These are phyloP conservation scores for Hyperoplus immaculatus DNA, from an alignment of 2,797 vertebrate species.

Conservation along the genomic window DNA sequence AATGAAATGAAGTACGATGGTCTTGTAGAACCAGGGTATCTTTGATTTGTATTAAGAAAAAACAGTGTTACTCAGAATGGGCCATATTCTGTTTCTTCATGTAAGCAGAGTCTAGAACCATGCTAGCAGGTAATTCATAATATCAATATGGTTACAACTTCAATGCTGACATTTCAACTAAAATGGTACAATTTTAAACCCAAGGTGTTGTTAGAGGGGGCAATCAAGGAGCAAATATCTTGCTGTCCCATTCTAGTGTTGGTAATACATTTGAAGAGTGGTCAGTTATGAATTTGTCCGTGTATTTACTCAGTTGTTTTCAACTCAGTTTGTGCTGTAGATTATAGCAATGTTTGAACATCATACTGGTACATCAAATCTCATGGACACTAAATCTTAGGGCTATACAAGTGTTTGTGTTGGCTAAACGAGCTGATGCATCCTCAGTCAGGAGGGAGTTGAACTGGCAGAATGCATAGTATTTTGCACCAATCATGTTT, in stretches of 20 bases:
- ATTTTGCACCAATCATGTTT: background rate
- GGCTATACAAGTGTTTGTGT: conserved; percentile 29
- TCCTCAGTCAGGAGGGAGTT: background rate
- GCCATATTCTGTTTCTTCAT: no score
- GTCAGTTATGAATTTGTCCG: background rate
- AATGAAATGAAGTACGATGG: no score
- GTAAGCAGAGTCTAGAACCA: no score
- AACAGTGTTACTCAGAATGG: no score
- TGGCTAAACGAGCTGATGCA: conserved; percentile 14
- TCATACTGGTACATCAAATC: background rate
- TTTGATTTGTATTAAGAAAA: no score
- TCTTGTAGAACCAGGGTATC: no score
- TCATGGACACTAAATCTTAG: conserved; percentile 19
- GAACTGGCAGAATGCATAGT: background rate
- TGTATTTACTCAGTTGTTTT: background rate
- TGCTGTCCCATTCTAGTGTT: background rate
- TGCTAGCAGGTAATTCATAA: no score
- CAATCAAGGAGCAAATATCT: background rate
- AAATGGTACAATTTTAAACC: no score
- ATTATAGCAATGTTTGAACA: conserved; percentile 6
- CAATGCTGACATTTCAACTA: no score
- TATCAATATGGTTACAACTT: no score
- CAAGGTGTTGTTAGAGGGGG: no score
- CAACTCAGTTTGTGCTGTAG: background rate
- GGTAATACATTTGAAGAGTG: background rate